A percentile compares a stretch with the other conserved stretches of the same genome.
Evolutionary conservation across 2,888 invertebrate species (phyloP).

Genomic region (Pyrrhia umbra): DNA sequence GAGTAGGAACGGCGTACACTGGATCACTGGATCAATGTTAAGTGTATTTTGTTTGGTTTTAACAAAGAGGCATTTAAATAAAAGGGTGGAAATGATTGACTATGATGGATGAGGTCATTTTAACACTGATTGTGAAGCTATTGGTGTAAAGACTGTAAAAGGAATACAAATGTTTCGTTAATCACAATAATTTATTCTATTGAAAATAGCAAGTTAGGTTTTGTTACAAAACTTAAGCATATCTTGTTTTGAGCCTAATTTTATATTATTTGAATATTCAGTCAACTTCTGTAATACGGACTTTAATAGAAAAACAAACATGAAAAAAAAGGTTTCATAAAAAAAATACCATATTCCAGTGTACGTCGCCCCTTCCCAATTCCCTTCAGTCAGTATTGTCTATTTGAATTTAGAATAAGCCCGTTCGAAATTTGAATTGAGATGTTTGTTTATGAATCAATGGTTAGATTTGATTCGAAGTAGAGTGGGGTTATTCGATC

Average conservation of each 20-base stretch:
- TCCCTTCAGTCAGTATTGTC: constrained; percentile 74
- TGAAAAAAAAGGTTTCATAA: neutral
- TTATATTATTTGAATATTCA: no score
- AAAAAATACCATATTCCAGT: constrained; percentile 10
- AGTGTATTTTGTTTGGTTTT: constrained; percentile 7
- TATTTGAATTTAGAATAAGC: constrained; percentile 84
- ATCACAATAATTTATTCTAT: no score
- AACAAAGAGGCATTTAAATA: neutral
- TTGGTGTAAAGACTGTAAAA: no score
- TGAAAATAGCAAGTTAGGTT: no score
- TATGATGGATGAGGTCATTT: constrained; percentile 17
- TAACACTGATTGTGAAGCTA: neutral
- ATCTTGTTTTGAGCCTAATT: no score
- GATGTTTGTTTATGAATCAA: constrained; percentile 72
- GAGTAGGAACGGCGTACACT: constrained; percentile 69
- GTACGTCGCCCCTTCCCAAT: constrained; percentile 44
- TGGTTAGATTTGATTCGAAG: constrained; percentile 71
- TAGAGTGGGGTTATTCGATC: constrained; percentile 35
- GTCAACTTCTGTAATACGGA: no score
- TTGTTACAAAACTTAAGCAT: no score
- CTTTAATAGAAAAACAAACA: no score
- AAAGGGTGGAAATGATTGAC: constrained; percentile 19
- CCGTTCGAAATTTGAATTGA: constrained; percentile 85
- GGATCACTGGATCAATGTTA: constrained; percentile 19
- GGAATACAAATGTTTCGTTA: no score